Percentiles rank a stretch among this genome's conserved stretches.
These are phyloP conservation scores for Varanus komodoensis DNA, from an alignment of 2,113 vertebrate species.

Conservation along the genomic window DNA sequence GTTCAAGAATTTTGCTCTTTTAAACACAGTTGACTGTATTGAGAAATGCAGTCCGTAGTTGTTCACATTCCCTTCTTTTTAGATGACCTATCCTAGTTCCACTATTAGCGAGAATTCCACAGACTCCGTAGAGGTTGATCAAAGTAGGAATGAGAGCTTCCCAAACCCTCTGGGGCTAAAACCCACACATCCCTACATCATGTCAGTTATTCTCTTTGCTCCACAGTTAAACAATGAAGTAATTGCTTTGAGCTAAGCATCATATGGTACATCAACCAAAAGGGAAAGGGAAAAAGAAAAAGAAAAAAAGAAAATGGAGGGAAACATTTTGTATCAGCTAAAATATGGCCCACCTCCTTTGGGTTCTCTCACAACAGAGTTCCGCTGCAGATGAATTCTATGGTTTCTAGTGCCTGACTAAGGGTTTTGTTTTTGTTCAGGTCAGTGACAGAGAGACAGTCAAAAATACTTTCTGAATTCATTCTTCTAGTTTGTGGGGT, in stretches of 20 bases:
- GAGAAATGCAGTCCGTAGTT: constrained; percentile 83
- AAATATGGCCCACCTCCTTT: constrained; percentile 62
- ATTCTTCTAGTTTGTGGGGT: constrained; percentile 67
- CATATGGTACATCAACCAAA: constrained; percentile 68
- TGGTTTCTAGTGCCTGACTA: constrained; percentile 63
- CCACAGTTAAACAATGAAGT: constrained; percentile 59
- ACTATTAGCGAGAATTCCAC: constrained; percentile 69
- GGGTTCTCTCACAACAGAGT: constrained; percentile 55
- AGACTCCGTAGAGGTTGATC: constrained; percentile 74
- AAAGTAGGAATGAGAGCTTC: constrained; percentile 69
- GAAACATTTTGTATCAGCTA: constrained; percentile 59
- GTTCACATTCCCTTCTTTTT: constrained; percentile 68
- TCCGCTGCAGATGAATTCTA: constrained; percentile 65
- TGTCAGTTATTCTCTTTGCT: constrained; percentile 58
- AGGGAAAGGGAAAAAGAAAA: no score
- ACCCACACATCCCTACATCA: constrained; percentile 54
- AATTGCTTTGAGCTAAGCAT: constrained; percentile 58
- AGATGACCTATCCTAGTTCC: constrained; percentile 67
- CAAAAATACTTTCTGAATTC: constrained; percentile 56
- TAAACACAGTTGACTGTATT: constrained; percentile 79
- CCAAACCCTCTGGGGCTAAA: constrained; percentile 64
- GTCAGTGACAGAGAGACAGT: constrained; percentile 75
- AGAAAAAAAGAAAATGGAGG: constrained; percentile 37
- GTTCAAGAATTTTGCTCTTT: constrained; percentile 85
- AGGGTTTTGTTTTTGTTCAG: constrained; percentile 71